Conservation (phyloP, 2,888 invertebrate species). For the Pyrrhia umbra region DNA sequence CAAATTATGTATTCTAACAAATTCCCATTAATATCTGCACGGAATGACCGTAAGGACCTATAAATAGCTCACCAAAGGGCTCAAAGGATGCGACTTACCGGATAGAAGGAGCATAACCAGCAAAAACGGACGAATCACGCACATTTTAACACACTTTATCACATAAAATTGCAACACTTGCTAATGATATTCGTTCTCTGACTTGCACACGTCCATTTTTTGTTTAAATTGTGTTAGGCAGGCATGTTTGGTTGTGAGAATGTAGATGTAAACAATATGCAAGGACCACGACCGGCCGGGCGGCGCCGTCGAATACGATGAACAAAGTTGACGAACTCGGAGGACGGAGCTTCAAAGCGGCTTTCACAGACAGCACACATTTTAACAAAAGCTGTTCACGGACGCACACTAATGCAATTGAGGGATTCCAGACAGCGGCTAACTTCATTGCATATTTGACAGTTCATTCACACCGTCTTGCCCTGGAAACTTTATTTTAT, state of each 20-base stretch:
- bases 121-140: slow-evolving; percentile 75
- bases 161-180: slow-evolving; percentile 68
- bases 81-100: slow-evolving; percentile 85
- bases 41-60: slow-evolving; percentile 83
- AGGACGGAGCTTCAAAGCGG: slow-evolving; percentile 73
- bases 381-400: slow-evolving; percentile 59
- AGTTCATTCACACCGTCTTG: slow-evolving; percentile 83
- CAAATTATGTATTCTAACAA: slow-evolving; percentile 73
- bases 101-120: slow-evolving; percentile 79
- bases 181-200: slow-evolving; percentile 54
- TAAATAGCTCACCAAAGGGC: slow-evolving; percentile 81
- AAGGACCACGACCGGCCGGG: slow-evolving; percentile 62
- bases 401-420: slow-evolving; percentile 66
- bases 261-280: slow-evolving; percentile 69
- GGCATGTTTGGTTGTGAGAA: slow-evolving; percentile 68
- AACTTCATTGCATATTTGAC: slow-evolving; percentile 85
- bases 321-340: slow-evolving; percentile 64
- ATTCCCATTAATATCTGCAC: slow-evolving; percentile 83
- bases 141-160: slow-evolving; percentile 80
- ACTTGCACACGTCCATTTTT: slow-evolving; percentile 67
- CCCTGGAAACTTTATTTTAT: slow-evolving; percentile 63
- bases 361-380: slow-evolving; percentile 79
- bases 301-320: slow-evolving; percentile 68
- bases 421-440: slow-evolving; percentile 79
- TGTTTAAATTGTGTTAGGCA: slow-evolving; percentile 70